phyloP scores from a whole-genome alignment of 2,113 vertebrate species.

The Albula goreensis region DNA sequence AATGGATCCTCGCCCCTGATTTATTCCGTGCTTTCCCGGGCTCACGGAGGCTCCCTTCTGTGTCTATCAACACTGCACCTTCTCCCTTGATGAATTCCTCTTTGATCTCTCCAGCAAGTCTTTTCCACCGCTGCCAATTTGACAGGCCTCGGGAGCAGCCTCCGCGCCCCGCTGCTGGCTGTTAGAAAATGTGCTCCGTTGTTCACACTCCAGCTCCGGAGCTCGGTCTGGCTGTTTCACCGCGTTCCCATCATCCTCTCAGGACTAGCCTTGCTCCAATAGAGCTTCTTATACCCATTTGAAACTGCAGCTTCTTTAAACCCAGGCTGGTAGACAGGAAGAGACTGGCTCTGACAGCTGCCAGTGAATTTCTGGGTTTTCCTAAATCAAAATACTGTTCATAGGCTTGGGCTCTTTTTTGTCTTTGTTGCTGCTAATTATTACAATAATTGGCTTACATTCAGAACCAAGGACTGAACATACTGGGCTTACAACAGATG shows the following conservation, averaged over 20 bases:
- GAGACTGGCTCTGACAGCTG: slow-evolving; percentile 32
- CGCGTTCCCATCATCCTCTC: slow-evolving; percentile 26
- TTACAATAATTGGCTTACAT: slow-evolving; percentile 44
- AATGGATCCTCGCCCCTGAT: slow-evolving; percentile 16
- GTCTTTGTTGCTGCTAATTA: slow-evolving; percentile 41
- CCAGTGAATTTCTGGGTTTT: slow-evolving; percentile 8
- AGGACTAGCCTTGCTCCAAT: slow-evolving; percentile 25
- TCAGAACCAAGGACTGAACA: slow-evolving; percentile 30
- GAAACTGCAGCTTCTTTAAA: slow-evolving; percentile 36
- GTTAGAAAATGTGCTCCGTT: slow-evolving; percentile 30
- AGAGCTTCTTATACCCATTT: slow-evolving; percentile 29
- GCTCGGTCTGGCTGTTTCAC: slow-evolving; percentile 21
- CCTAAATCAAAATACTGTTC: slow-evolving; percentile 20
- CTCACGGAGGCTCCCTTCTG: slow-evolving; percentile 6
- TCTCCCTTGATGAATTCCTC: slow-evolving; percentile 26
- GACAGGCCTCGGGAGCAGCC: slow-evolving; percentile 37
- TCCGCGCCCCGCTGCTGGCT: slow-evolving; percentile 37
- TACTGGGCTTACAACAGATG: not conserved
- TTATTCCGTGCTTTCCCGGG: not conserved
- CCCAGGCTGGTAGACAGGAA: slow-evolving; percentile 15
- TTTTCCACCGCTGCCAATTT: slow-evolving; percentile 41
- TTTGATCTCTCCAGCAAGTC: slow-evolving; percentile 48
- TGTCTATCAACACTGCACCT: slow-evolving; percentile 32
- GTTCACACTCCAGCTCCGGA: slow-evolving; percentile 10
- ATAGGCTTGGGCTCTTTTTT: slow-evolving; percentile 20